Percentiles rank a stretch among this genome's conserved stretches.
Evolutionary conservation across 2,113 vertebrate species (phyloP).

Genomic region (Scomber scombrus): DNA sequence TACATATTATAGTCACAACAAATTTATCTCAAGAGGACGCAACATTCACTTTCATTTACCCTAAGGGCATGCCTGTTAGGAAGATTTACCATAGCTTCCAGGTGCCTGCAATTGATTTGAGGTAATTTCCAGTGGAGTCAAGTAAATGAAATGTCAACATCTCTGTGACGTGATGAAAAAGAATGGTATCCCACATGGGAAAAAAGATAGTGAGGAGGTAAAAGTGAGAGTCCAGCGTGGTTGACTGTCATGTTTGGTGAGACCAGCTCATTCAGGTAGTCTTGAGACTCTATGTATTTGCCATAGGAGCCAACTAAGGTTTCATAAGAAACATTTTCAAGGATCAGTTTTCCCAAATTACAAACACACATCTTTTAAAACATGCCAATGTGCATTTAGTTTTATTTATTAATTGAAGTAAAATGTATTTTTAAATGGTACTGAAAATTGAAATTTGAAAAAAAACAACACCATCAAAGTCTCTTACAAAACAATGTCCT

Average conservation of each 20-base stretch:
- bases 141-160: slow-evolving; percentile 79
- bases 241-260: slow-evolving; percentile 61
- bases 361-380: too few relatives aligned
- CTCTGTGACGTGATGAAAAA: slow-evolving; percentile 68
- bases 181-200: slow-evolving; percentile 49
- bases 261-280: slow-evolving; percentile 28
- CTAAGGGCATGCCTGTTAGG: slow-evolving; percentile 48
- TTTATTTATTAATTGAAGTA: too few relatives aligned
- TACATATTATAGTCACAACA: not conserved
- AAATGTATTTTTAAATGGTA: too few relatives aligned
- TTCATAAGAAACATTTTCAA: too few relatives aligned
- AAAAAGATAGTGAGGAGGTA: not conserved
- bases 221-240: slow-evolving; percentile 23
- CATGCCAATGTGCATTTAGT: too few relatives aligned
- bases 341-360: too few relatives aligned
- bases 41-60: slow-evolving; percentile 43
- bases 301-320: too few relatives aligned
- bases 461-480: too few relatives aligned
- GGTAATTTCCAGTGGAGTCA: slow-evolving; percentile 55
- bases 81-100: slow-evolving; percentile 57
- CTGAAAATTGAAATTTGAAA: too few relatives aligned
- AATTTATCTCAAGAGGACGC: slow-evolving; percentile 35
- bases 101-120: slow-evolving; percentile 67
- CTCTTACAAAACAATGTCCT: too few relatives aligned
- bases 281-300: not conserved